Evolutionary conservation across 2,888 invertebrate genomes (phyloP).

Genomic region (Aethes cnicana): DNA sequence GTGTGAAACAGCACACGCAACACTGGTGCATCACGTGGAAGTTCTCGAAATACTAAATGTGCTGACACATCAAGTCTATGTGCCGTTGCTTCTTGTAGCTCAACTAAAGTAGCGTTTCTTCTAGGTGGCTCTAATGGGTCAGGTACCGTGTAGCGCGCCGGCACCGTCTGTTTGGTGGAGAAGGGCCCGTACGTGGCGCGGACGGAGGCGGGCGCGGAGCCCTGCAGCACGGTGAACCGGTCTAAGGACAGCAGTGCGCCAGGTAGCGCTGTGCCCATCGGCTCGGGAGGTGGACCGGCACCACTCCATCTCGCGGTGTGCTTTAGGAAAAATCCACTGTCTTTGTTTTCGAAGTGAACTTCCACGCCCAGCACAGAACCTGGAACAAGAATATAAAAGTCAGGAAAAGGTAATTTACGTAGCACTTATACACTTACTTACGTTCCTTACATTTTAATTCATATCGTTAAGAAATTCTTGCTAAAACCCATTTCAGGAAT

Average conservation of each 20-base stretch:
- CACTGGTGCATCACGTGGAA: conserved; percentile 95
- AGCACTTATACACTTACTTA: too few species aligned
- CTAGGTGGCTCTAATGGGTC: conserved; percentile 87
- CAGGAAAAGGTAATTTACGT: neutral
- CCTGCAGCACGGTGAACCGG: conserved; percentile 95
- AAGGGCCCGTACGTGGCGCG: conserved; percentile 97
- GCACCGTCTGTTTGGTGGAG: conserved; percentile 96
- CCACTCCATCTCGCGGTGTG: conserved; percentile 89
- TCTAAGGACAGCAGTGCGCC: conserved; percentile 91
- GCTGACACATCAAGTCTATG: conserved; percentile 95
- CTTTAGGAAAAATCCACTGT: conserved; percentile 94
- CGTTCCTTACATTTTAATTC: too few species aligned
- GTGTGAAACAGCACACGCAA: conserved; percentile 96
- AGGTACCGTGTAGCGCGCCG: conserved; percentile 93
- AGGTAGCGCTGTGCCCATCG: conserved; percentile 75
- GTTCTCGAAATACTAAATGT: conserved; percentile 93
- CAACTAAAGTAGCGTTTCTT: conserved; percentile 82
- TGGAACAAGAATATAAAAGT: conserved; percentile 68
- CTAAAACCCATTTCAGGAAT: conserved; percentile 42
- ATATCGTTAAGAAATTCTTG: neutral
- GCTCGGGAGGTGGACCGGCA: conserved; percentile 72
- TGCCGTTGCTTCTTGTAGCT: conserved; percentile 84
- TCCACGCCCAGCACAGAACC: conserved; percentile 88
- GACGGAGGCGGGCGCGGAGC: conserved; percentile 94
- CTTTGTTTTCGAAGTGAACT: conserved; percentile 95